Evolutionary conservation across 2,113 vertebrate species (phyloP), one percentile per base, ranked within the genome.

Genomic region (Acrocephalus arundinaceus): DNA sequence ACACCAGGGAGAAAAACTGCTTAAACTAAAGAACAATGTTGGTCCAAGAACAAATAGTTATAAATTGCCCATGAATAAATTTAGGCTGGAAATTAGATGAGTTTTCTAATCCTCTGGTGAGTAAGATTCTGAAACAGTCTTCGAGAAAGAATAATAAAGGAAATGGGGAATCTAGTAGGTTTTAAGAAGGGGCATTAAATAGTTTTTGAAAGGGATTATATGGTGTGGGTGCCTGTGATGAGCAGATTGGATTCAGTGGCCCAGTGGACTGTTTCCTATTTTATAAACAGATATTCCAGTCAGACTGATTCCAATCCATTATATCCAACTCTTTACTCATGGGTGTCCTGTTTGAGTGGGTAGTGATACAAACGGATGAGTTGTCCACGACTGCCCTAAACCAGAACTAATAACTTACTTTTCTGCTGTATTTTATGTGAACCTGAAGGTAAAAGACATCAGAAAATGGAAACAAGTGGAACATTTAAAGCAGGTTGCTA

Each of bases 41-140:
- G 59, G 80, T 88, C 43, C 39, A 63, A 93, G 82, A 95, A 81
- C 79, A 95, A 96, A 96, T 80, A 94, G 82, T 48, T 94, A 87
- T 79, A 93, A 97, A 93, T 90, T 96, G 82, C 15, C 85, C 92
- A 96, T 90, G 85, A 96, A 95, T 96, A 95, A 95, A 93, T 97
- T 94, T 66, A 88, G 72, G 58, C 82, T 95, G 88, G 88, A 94
- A 95, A 97, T 92, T 93, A 93, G 94, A 88, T 85, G 79, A 92
- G 91, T 92, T 96, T 94, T 90, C 70, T 92, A 94, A 89, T 90
- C 37, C 91, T 94, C 92, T 74, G 17, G 92, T 86, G 90, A 59
- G 27, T 77, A 67, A 94, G 65, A 14, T 63, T 94, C 76, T 95
- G 72, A 92, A 92, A 83, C 55, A 58, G 33, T 66, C 55, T 93